Conservation (phyloP, 2,113 vertebrate genomes). For the Spea bombifrons region DNA sequence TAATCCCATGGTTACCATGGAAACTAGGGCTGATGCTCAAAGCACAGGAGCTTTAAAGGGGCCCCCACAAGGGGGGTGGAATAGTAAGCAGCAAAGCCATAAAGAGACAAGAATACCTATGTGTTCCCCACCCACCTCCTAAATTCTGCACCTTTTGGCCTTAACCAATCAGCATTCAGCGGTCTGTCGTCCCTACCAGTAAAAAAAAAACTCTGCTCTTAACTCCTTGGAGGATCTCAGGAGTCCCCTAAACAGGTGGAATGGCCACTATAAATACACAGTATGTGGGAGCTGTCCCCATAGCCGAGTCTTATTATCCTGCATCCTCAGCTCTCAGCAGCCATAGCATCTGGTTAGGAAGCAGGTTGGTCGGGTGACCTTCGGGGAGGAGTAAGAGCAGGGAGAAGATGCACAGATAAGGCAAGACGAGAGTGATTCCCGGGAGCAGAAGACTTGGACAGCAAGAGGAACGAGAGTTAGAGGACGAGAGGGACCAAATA, state of each 20-base stretch:
- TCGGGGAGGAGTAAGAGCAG: neutral
- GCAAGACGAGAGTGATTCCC: neutral
- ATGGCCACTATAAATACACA: neutral
- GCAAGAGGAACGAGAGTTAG: neutral
- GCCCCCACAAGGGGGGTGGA: neutral
- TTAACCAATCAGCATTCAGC: neutral
- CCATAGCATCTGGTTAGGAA: slow-evolving; percentile 7
- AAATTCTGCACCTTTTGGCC: slow-evolving; percentile 23
- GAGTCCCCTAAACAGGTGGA: neutral
- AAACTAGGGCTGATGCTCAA: slow-evolving; percentile 39
- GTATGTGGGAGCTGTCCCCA: neutral
- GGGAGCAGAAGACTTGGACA: neutral
- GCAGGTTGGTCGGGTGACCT: slow-evolving; percentile 5
- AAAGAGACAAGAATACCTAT: slow-evolving; percentile 3
- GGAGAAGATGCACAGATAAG: neutral
- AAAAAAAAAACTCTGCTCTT: neutral
- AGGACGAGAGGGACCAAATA: neutral
- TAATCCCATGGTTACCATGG: slow-evolving; percentile 43
- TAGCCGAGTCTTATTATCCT: neutral
- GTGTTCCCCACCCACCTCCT: neutral
- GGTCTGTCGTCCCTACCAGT: neutral
- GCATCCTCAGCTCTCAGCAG: neutral
- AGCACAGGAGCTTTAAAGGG: slow-evolving; percentile 31
- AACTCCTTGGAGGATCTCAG: neutral
- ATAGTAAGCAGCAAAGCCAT: neutral